Conservation (phyloP, 2,888 invertebrate genomes). For the Eilema depressum region DNA sequence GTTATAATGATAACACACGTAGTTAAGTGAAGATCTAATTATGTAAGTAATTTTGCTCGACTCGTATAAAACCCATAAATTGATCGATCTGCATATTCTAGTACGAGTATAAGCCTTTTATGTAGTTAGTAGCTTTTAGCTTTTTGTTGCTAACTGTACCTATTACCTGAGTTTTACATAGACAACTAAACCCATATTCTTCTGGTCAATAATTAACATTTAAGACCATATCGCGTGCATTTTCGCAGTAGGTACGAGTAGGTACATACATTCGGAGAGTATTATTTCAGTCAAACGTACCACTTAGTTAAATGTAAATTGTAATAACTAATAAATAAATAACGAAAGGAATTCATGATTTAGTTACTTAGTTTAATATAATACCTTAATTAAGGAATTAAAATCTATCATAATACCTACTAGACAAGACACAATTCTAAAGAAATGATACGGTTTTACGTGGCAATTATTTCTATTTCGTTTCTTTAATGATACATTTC, state of each 20-base stretch:
- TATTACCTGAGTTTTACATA: background rate
- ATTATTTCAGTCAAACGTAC: constrained; percentile 19
- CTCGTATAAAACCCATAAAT: background rate
- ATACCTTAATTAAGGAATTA: background rate
- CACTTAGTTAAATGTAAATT: constrained; percentile 4
- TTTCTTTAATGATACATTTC: background rate
- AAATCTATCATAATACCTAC: background rate
- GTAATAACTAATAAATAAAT: background rate
- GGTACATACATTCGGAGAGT: constrained; percentile 10
- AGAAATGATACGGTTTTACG: background rate
- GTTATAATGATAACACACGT: too few species aligned
- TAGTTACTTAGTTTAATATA: background rate
- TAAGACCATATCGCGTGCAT: constrained; percentile 36
- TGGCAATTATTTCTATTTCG: background rate
- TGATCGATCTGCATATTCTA: background rate
- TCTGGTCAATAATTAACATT: constrained; percentile 15
- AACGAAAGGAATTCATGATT: background rate
- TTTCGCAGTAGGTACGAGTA: too few species aligned
- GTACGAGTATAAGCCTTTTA: background rate
- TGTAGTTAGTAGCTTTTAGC: background rate
- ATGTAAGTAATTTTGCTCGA: background rate
- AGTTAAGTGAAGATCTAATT: too few species aligned
- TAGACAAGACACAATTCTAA: background rate
- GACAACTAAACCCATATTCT: background rate
- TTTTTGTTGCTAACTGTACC: background rate